Conservation (phyloP, 2,888 invertebrate species). For the Galerucella pusilla region DNA sequence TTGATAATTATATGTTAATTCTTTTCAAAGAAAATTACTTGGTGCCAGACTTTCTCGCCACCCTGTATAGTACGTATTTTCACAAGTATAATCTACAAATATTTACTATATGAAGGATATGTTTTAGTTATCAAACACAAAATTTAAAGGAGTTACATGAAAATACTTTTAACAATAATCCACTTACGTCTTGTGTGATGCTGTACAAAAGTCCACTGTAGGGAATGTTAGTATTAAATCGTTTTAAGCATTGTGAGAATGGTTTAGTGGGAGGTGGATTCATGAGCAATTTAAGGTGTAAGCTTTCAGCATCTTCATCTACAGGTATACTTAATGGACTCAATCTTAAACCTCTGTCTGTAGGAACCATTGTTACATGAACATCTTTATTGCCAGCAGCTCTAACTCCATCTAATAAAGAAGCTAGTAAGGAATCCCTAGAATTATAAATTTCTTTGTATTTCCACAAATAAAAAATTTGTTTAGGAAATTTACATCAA, state of each 20-base stretch:
- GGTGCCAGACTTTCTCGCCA: too few species aligned
- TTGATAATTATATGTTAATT: too few species aligned
- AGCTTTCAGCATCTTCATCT: slow-evolving; percentile 96
- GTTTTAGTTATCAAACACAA: background rate
- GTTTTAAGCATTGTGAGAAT: slow-evolving; percentile 85
- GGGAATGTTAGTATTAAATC: slow-evolving; percentile 97
- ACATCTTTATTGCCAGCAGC: slow-evolving; percentile 97
- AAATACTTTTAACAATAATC: background rate
- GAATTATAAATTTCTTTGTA: slow-evolving; percentile 43
- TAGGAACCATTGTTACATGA: slow-evolving; percentile 88
- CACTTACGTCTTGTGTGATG: slow-evolving; percentile 94
- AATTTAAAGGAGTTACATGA: too few species aligned
- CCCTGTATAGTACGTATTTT: too few species aligned
- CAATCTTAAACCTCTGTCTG: slow-evolving; percentile 87
- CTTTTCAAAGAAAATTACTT: too few species aligned
- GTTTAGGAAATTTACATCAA: background rate
- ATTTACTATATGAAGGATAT: too few species aligned
- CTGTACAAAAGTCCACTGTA: slow-evolving; percentile 98
- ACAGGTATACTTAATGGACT: slow-evolving; percentile 90
- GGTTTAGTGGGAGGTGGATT: slow-evolving; percentile 73
- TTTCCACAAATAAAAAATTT: background rate
- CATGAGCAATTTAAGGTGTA: slow-evolving; percentile 84
- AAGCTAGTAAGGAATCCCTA: slow-evolving; percentile 94
- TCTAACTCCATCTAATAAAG: slow-evolving; percentile 94
- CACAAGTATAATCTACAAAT: too few species aligned